Evolutionary conservation across 2,113 vertebrate genomes (phyloP).

Genomic region (Nipponia nippon): DNA sequence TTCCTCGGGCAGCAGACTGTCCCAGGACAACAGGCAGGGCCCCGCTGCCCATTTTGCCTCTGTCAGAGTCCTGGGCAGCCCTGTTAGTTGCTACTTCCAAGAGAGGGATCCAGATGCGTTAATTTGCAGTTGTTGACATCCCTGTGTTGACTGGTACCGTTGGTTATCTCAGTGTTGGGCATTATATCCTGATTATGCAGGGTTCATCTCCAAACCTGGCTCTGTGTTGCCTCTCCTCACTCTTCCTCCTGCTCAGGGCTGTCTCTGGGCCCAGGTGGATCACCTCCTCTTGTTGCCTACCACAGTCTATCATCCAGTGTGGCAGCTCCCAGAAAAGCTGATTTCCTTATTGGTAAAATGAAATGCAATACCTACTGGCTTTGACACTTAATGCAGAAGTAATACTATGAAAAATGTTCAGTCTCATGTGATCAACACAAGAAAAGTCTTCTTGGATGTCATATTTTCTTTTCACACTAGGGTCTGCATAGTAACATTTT

Average conservation of each 20-base stretch:
- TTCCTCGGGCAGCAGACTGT: background rate
- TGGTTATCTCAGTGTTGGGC: background rate
- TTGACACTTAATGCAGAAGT: background rate
- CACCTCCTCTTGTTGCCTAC: accelerated
- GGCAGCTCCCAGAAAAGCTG: background rate
- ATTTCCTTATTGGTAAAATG: background rate
- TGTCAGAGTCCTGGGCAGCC: background rate
- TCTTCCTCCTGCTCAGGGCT: background rate
- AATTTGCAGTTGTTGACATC: background rate
- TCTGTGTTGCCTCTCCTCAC: background rate
- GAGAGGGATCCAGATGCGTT: background rate
- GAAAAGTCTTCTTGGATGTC: background rate
- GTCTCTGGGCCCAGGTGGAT: background rate
- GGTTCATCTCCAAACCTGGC: background rate
- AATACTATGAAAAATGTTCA: background rate
- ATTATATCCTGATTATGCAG: background rate
- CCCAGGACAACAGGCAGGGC: background rate
- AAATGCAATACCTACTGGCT: background rate
- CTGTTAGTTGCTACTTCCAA: background rate
- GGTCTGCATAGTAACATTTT: background rate
- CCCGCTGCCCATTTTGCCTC: background rate
- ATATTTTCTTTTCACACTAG: background rate
- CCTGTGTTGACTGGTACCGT: background rate
- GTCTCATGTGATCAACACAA: background rate
- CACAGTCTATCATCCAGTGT: accelerated